Base-by-base conservation (phyloP, 2,113 vertebrate species). In the Rhinoderma darwinii region DNA sequence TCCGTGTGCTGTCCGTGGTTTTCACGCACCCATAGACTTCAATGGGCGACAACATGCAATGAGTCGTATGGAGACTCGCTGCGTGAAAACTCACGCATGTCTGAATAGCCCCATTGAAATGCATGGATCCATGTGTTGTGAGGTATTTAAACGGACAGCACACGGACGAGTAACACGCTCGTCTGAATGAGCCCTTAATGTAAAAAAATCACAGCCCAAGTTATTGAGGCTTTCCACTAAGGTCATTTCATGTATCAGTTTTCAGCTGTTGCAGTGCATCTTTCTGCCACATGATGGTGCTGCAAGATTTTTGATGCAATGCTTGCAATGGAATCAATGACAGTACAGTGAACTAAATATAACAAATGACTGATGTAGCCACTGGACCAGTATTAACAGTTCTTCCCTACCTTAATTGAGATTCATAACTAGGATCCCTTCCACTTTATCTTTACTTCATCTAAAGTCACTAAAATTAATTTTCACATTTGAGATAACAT, bases 341-440 rank as follows among this genome's bases (percentile, higher is more conserved):
- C 25, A 80, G 17, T 18, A 27, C 27, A 37, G 18, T 63, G 66
- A 54, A 44, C 68, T 73, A 74, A 61, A 74, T 15, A 17, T 87
- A 87, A 87, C 47, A 82, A 87, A 82, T 82, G 78, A 87, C 66
- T 81, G 78, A 87, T 87, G 78, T 82, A 82, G 68, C 56, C 85
- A 87, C 47, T 82, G 78, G 78, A 87, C 78, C 85, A 74, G 43
- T 82, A 87, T 81, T 74, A 87, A 87, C 85, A 68, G 78, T 35
- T 87, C 75, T 82, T 82, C 78, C 85, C 68, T 59, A 61, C 37
- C 66, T 81, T 87, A 87, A 87, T 87, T 87, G 85, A 87, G 85
- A 87, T 82, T 82, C 77, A 82, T 82, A 87, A 87, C 85, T 82
- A 82, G 68, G 68, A 74, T 82, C 78, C 41, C 51, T 74, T 87